Evolutionary conservation across 2,113 vertebrate species (phyloP), one percentile per base, ranked within the genome.

Genomic region (Festucalex cinctus): DNA sequence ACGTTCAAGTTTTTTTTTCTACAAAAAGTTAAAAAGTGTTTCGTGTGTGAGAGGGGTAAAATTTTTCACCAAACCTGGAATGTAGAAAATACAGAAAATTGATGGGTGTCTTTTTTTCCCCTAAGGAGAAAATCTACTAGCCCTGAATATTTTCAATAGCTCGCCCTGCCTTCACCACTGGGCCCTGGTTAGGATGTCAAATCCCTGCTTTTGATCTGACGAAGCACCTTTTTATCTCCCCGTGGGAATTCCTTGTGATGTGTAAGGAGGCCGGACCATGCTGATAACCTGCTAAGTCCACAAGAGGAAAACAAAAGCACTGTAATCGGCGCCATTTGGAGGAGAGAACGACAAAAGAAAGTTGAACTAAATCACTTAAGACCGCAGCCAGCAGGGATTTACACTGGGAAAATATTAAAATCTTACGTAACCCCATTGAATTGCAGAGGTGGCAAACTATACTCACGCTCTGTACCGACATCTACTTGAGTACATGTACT

Each of bases 361-460:
- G 56, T 14, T 7, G 26, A 22, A 26, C 2, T 0, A 9, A 48
- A 14, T 62, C 59, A 59, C 9, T 58, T 8, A 32, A 59, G 14
- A 63, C 41, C 24, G 37, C 53, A 12, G 39, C 39, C 39, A 39
- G 49, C 44, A 9, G 58, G 36, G 73, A 60, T 72, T 83, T 65
- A 77, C 73, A 56, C 59, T 74, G 78, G 80, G 82, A 72, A 75
- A 32, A 48, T 77, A 70, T 63, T 5, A 26, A 9, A 19, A 46
- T 56, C 72, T 85, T 84, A 83, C 76, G 59, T 72, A 85, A 84
- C 60, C 13, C 48, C 69, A 75, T n/a, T 43, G 57, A 16, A 24
- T 44, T 14, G 43, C 43, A 46, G 43, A 19, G 43, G 43, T 46
- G 43, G 43, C 16, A 46, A 46, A 46, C n/a, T 5, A 16, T 46